Percentiles rank a stretch among this genome's conserved stretches.
phyloP scores from a whole-genome alignment of 2,797 vertebrate species.

The Adelosebastes latens region DNA sequence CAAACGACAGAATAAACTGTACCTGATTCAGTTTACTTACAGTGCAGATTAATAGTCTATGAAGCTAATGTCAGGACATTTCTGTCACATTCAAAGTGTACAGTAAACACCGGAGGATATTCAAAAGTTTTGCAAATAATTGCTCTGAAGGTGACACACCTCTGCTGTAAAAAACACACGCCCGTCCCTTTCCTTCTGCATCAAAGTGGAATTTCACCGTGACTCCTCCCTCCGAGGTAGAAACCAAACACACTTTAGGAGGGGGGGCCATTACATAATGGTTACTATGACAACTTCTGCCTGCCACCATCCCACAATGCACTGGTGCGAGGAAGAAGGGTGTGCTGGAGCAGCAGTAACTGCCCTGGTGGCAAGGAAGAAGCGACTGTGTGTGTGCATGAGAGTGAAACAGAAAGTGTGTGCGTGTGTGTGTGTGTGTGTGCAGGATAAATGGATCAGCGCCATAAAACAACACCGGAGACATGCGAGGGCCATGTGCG shows the following conservation, averaged over 20 bases:
- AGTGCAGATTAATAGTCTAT: too few species aligned
- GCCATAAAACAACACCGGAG: constrained; percentile 34
- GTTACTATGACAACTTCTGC: constrained; percentile 53
- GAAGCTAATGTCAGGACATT: neutral
- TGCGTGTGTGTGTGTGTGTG: neutral
- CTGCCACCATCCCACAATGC: constrained; percentile 64
- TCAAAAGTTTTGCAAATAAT: neutral
- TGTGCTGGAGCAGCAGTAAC: constrained; percentile 61
- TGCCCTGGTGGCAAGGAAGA: constrained; percentile 44
- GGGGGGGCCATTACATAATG: constrained; percentile 52
- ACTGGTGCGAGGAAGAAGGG: constrained; percentile 45
- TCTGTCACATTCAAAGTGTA: neutral
- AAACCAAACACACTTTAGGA: constrained; percentile 43
- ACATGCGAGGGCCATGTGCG: constrained; percentile 7
- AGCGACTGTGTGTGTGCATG: neutral
- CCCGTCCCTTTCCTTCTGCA: neutral
- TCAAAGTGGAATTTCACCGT: constrained; percentile 66
- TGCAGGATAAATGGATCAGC: constrained; percentile 11
- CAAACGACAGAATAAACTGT: neutral
- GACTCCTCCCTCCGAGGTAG: constrained; percentile 50
- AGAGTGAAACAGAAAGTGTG: constrained; percentile 10
- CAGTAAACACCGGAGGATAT: neutral
- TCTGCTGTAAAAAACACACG: neutral
- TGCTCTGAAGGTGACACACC: constrained; percentile 32
- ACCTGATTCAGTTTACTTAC: neutral